Conservation (phyloP, 2,113 vertebrate species). For the Hucho hucho region DNA sequence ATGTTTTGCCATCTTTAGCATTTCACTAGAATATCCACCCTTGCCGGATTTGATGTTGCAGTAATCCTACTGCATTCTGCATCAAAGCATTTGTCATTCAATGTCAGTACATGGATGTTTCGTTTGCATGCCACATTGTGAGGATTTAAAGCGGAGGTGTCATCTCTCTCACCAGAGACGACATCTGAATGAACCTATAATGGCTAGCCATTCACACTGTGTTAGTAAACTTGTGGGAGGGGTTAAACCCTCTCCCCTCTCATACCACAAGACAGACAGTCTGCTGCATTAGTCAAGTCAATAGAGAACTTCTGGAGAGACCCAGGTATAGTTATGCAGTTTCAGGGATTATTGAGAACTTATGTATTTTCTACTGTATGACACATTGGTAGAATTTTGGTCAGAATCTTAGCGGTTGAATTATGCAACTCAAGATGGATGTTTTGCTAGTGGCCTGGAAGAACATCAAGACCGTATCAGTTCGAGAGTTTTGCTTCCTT, state of each 20-base stretch:
- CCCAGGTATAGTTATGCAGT: constrained; percentile 14
- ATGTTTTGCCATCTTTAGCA: not conserved
- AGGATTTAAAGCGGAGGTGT: constrained; percentile 58
- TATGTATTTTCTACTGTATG: constrained; percentile 4
- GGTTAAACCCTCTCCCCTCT: constrained; percentile 22
- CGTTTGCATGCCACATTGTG: constrained; percentile 26
- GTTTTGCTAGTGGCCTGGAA: too few species aligned
- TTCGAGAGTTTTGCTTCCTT: not conserved
- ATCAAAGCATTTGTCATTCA: constrained; percentile 29
- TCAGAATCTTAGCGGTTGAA: not conserved
- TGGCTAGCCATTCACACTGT: constrained; percentile 63
- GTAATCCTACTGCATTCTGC: constrained; percentile 21
- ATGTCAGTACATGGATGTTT: constrained; percentile 39
- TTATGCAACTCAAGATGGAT: not conserved
- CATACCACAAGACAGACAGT: constrained; percentile 8
- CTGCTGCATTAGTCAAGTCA: not conserved
- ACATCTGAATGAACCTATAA: constrained; percentile 65
- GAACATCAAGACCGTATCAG: too few species aligned
- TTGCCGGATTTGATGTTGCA: not conserved
- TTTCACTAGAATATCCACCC: not conserved
- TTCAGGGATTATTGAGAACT: constrained; percentile 7
- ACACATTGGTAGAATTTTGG: not conserved
- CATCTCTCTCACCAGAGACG: constrained; percentile 56
- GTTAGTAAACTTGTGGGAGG: constrained; percentile 63
- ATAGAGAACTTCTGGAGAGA: not conserved